A percentile compares a stretch with the other conserved stretches of the same genome.
phyloP scores from a whole-genome alignment of 92 coral and sea anemone genomes.

The Paramuricea clavata region DNA sequence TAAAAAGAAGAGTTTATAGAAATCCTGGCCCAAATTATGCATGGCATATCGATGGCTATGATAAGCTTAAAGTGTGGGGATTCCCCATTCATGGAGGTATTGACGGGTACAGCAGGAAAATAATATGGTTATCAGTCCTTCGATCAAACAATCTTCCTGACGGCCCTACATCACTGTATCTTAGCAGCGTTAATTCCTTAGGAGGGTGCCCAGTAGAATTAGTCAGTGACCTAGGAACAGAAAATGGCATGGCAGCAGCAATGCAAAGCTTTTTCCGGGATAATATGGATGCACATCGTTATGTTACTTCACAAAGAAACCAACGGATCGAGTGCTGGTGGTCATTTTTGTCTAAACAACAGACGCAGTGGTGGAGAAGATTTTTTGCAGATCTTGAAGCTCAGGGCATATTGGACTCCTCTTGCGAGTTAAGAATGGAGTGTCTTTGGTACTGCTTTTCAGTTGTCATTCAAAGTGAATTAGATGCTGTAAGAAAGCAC shows the following conservation, averaged over 20 bases:
- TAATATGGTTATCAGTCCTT: neutral
- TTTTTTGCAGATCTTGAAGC: slow-evolving; percentile 68
- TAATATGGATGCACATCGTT: neutral
- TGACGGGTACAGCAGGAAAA: neutral
- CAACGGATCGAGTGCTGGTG: slow-evolving; percentile 24
- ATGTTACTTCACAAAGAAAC: neutral
- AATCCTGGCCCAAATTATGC: slow-evolving; percentile 7
- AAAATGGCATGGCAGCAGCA: slow-evolving; percentile 72
- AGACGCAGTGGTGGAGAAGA: slow-evolving; percentile 68
- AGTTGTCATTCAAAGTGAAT: slow-evolving; percentile 60
- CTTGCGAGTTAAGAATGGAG: slow-evolving; percentile 61
- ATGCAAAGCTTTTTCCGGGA: neutral
- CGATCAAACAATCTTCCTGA: slow-evolving; percentile 15
- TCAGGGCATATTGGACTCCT: slow-evolving; percentile 60
- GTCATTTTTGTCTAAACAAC: slow-evolving; percentile 69
- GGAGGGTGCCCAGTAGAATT: slow-evolving; percentile 66
- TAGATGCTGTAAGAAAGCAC: slow-evolving; percentile 64
- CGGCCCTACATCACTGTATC: neutral
- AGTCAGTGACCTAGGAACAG: slow-evolving; percentile 72
- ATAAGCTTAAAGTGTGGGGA: neutral
- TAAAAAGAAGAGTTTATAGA: neutral
- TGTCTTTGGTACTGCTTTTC: slow-evolving; percentile 75
- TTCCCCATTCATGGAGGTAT: neutral
- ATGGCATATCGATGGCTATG: neutral
- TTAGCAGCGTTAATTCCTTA: neutral